Base-by-base conservation (phyloP, 2,113 vertebrate genomes). In the Bubo blakistoni region DNA sequence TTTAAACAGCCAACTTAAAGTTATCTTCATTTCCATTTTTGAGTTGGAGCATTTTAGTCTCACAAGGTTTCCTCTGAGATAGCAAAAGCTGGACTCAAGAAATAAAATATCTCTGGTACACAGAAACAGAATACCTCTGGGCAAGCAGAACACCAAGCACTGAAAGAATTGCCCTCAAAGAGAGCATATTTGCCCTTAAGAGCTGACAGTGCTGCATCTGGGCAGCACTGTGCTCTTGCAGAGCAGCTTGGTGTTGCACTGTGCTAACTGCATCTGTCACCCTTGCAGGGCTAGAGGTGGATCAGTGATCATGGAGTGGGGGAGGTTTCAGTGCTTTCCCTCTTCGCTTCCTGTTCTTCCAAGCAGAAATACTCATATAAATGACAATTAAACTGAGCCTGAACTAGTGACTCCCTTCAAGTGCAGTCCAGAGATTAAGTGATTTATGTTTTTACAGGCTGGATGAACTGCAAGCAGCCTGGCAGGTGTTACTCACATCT, bases 281-380 rank as follows among this genome's bases (percentile, higher is more conserved):
- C 8, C 30, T 42, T 24, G 29, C 4, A 24, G 19, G 52, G 12
- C 30, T n/a, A 24, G 46, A 47, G 13, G 38, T 36, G 21, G 34
- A 52, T 19, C 77, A 54, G 26, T 1, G 1, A 11, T 47, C 51
- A 54, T 1, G 0, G 44, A 58, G 6, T 29, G 14, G 8, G 52
- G 27, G 17, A 16, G 6, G 2, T 13, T 73, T 66, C n/a, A 58
- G 44, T 18, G 36, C 42, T 54, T 85, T 85, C 51, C 7, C 7
- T 71, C 61, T 59, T 80, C 0, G 1, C 16, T 88, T 36, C 19
- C 46, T 66, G 51, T 25, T 88, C 10, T n/a, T 86, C 11, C 38
- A 83, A 62, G 63, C 11, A 73, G 51, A 13, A 91, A 44, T 32
- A 49, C 26, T 58, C 14, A 7, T n/a, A 26, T 34, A 58, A 85